Base-by-base conservation (phyloP, 2,113 vertebrate species). In the Casuarius casuarius region DNA sequence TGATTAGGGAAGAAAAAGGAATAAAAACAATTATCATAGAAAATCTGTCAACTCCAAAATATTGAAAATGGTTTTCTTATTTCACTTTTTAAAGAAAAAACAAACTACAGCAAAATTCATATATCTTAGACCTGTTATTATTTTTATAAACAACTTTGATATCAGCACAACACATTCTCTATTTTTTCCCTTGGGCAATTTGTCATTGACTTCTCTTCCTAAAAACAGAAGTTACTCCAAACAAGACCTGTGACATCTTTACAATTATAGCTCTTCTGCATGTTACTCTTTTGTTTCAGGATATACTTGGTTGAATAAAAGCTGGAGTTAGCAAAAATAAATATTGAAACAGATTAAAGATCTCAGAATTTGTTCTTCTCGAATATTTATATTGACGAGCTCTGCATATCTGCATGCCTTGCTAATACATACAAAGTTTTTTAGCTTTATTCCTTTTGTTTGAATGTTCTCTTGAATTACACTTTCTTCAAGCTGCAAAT, bases 331-430 rank as follows among this genome's bases (percentile, higher is more conserved):
- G 28, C 35, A 79, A 94, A 87, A 87, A 63, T 44, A 93, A 86
- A 79, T 76, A 70, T 59, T 70, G 18, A 91, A 97, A 54, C 23
- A 85, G 67, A 85, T 66, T 74, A 93, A 84, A 68, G 54, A 62
- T 42, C 77, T 90, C 23, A 71, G 40, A 87, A 78, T 56, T 68
- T 78, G 10, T 67, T 86, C 4, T 35, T 85, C 62, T 77, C 71
- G 80, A 89, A 83, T 92, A 88, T 62, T 95, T 21, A 70, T 83
- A 54, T 38, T 80, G 49, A 86, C n/a, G 66, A 72, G 9, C 5
- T 49, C 38, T 88, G 42, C 28, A 35, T 40, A 52, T 25, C 40
- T 3, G 0, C 5, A 29, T 72, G 21, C 12, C 42, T 54, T 80
- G n/a, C 6, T 88, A 71, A 77, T 71, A 25, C 1, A 2, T 46